Evolutionary conservation across 2,888 invertebrate genomes (phyloP).

Genomic region (Lasiommata megera): DNA sequence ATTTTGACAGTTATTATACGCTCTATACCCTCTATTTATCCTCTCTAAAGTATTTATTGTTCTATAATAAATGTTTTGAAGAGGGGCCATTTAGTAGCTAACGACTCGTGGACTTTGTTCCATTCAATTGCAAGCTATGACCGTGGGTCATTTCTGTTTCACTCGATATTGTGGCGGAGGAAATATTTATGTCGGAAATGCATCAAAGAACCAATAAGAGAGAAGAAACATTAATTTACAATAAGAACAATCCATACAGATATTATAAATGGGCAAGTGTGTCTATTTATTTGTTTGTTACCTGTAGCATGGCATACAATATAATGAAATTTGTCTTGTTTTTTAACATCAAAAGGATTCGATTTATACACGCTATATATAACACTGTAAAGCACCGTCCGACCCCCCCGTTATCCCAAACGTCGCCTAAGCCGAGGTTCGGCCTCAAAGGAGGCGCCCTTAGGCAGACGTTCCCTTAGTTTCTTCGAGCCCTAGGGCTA

Average conservation of each 20-base stretch:
- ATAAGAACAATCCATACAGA: neutral
- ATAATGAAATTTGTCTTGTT: too few species aligned
- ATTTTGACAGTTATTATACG: slow-evolving; percentile 16
- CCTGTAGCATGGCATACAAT: too few species aligned
- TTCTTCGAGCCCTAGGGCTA: too few species aligned
- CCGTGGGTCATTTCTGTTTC: slow-evolving; percentile 1
- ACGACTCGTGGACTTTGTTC: slow-evolving; percentile 5
- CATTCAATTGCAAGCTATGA: slow-evolving; percentile 3
- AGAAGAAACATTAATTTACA: too few species aligned
- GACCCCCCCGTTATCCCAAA: too few species aligned
- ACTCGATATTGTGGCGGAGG: neutral
- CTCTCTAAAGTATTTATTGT: slow-evolving; percentile 4
- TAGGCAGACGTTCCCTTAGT: too few species aligned
- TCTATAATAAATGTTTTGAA: slow-evolving; percentile 6
- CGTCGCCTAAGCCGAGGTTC: too few species aligned
- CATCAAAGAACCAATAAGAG: neutral
- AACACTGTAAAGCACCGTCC: too few species aligned
- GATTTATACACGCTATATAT: too few species aligned
- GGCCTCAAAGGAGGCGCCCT: too few species aligned
- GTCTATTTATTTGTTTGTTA: neutral
- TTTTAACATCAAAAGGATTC: too few species aligned
- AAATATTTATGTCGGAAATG: neutral
- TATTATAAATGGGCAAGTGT: neutral
- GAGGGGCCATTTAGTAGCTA: neutral
- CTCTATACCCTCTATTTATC: slow-evolving; percentile 5